Evolutionary conservation across 2,888 invertebrate species (phyloP), one percentile per base, ranked within the genome.

Genomic region (Gortyna flavago): DNA sequence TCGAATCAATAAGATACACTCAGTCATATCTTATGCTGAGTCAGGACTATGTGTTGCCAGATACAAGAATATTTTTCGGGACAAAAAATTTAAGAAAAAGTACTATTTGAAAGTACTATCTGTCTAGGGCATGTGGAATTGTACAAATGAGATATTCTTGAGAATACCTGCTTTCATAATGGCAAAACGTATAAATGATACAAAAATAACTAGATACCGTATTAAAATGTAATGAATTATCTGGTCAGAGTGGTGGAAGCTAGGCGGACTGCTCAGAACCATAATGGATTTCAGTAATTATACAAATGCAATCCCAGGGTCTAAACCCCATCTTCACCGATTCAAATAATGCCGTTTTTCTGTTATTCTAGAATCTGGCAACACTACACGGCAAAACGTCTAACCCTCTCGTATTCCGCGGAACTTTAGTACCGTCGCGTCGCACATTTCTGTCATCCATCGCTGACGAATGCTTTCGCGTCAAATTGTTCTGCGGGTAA

Each of bases 401-500:
- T 84, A 84, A 85, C 86, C 72, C 79, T 77, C 76, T 83, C 79
- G 66, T 78, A 77, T 80, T 72, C 64, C 69, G 67, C 65, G 59
- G 62, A 83, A 75, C 70, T 83, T 83, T 80, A 81, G 70, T 77
- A 77, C 65, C 69, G 73, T 73, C 83, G 69, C 67, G 59, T 66
- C 76, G 54, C 65, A 84, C 79, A 86, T 86, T 87, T 77, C 48
- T 78, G 75, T 72, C 84, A 77, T 76, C 79, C 83, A 57, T 68
- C 81, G 83, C 86, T 88, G 88, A 86, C 87, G 87, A 87, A 85
- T 85, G 85, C 81, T 72, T 76, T 76, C 38, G 69, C 75, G 80
- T 85, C 83, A 78, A 75, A 87, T 80, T 85, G 83, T 80, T 81
- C 74, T 68, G 72, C 62, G 79, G 75, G 72, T 84, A 80, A 77